phyloP scores from a whole-genome alignment of 2,888 invertebrate genomes.

The Callosobruchus maculatus region DNA sequence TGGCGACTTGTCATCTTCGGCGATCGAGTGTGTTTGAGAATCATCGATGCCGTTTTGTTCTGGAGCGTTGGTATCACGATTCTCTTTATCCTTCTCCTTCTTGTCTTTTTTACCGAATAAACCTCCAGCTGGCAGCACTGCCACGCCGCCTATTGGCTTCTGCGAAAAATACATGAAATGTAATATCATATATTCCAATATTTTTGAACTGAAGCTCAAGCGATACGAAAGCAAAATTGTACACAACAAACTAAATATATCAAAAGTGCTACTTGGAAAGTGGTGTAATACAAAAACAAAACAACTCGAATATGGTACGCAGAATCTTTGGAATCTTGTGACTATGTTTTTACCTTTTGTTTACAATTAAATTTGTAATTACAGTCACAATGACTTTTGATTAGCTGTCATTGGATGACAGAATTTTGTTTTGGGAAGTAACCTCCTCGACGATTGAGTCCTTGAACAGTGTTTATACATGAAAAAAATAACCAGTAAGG shows the following conservation, averaged over 20 bases:
- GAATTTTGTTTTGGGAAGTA: too few relatives aligned
- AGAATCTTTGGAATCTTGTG: too few relatives aligned
- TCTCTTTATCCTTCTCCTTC: conserved; percentile 57
- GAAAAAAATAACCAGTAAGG: too few relatives aligned
- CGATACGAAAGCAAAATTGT: conserved; percentile 8
- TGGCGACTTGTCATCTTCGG: conserved; percentile 45
- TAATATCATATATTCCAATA: conserved; percentile 6
- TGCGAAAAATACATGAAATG: conserved; percentile 37
- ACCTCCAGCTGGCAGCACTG: conserved; percentile 72
- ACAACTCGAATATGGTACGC: too few relatives aligned
- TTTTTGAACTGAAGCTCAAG: conserved; percentile 12
- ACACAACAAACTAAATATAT: neutral
- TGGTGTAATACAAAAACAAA: neutral
- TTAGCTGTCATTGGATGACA: too few relatives aligned
- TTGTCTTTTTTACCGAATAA: conserved; percentile 57
- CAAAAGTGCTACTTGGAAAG: neutral
- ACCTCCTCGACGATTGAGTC: too few relatives aligned
- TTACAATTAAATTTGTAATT: too few relatives aligned
- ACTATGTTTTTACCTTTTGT: too few relatives aligned
- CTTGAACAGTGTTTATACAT: too few relatives aligned
- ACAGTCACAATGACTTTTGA: too few relatives aligned
- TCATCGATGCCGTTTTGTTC: conserved; percentile 48
- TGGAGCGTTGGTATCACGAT: conserved; percentile 42
- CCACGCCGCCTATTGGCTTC: conserved; percentile 82
- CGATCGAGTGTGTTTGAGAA: conserved; percentile 34